phyloP scores from a whole-genome alignment of 2,797 vertebrate genomes.

The Brachymystax lenok region DNA sequence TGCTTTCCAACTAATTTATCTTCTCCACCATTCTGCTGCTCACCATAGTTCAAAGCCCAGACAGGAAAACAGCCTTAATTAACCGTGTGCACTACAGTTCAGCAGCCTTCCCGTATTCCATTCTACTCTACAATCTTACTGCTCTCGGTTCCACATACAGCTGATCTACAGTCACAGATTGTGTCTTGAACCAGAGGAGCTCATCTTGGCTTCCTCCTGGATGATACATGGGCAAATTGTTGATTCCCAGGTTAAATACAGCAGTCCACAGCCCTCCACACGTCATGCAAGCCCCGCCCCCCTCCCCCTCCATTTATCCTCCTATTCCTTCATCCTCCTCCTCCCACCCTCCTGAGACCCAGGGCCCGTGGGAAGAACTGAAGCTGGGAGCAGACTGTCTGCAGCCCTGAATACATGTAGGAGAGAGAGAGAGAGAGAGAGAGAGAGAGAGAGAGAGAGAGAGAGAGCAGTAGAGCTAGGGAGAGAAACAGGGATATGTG shows the following conservation, averaged over 20 bases:
- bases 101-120: slow-evolving; percentile 48
- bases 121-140: slow-evolving; percentile 39
- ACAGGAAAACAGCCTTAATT: slow-evolving; percentile 64
- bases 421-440: slow-evolving; percentile 43
- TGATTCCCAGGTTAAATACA: too few relatives aligned
- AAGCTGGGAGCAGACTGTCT: slow-evolving; percentile 77
- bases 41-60: slow-evolving; percentile 65
- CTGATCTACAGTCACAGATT: slow-evolving; percentile 37
- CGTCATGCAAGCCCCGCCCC: too few relatives aligned
- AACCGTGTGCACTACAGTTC: slow-evolving; percentile 48
- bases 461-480: slow-evolving; percentile 14
- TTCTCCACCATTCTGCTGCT: slow-evolving; percentile 66
- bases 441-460: slow-evolving; percentile 5
- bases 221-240: too few relatives aligned
- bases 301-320: too few relatives aligned
- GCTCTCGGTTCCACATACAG: slow-evolving; percentile 34
- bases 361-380: slow-evolving; percentile 82
- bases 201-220: too few relatives aligned
- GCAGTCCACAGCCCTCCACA: too few relatives aligned
- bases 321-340: slow-evolving; percentile 19
- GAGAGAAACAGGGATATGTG: slow-evolving; percentile 34
- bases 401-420: slow-evolving; percentile 73
- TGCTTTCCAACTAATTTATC: slow-evolving; percentile 69
- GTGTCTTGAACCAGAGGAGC: too few relatives aligned
- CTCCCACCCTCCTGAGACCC: slow-evolving; percentile 65